Conservation (phyloP, 2,113 vertebrate species). For the Cepphus grylle region DNA sequence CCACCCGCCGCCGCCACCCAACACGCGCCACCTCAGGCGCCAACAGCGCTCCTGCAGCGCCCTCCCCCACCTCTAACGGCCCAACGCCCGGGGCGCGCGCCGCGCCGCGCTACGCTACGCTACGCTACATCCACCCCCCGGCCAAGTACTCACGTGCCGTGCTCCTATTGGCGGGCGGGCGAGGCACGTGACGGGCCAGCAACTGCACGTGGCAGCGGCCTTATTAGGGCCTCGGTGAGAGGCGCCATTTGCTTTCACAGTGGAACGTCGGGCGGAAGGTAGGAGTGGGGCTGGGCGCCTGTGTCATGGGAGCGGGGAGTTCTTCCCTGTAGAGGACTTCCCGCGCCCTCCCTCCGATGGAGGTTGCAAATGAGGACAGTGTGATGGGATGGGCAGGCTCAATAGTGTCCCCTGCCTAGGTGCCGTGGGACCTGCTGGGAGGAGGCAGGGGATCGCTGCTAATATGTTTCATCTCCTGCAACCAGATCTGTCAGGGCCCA, state of each 20-base stretch:
- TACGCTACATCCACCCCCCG: too few species aligned
- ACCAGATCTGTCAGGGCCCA: accelerated
- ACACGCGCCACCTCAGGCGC: too few species aligned
- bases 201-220: background rate
- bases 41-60: accelerated
- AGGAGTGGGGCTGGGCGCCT: accelerated
- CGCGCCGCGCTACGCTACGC: too few species aligned
- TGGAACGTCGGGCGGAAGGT: accelerated
- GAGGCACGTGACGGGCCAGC: background rate
- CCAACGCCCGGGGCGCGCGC: too few species aligned
- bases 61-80: background rate
- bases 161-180: background rate
- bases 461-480: too few species aligned
- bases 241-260: accelerated
- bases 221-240: accelerated
- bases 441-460: accelerated
- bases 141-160: background rate
- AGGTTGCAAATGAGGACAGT: accelerated
- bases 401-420: accelerated
- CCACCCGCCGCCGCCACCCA: accelerated
- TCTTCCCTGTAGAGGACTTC: accelerated
- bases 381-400: too few species aligned
- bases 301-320: accelerated
- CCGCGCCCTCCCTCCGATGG: accelerated
- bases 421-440: accelerated